phyloP scores from a whole-genome alignment of 2,113 vertebrate genomes.

The Chlorodrepanis virens region DNA sequence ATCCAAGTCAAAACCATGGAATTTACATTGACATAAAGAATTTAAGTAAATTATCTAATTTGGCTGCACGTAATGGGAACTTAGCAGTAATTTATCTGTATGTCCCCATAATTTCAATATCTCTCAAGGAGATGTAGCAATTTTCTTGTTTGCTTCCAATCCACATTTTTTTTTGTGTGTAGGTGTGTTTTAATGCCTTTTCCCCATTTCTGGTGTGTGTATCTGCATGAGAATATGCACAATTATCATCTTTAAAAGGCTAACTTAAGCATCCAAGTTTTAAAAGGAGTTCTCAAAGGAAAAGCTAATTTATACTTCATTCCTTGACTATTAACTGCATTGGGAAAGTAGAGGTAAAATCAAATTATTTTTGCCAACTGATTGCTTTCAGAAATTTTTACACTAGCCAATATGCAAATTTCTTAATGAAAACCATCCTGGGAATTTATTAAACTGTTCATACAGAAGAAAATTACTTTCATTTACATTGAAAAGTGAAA shows the following conservation, averaged over 20 bases:
- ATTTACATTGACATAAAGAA: neutral
- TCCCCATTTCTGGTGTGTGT: neutral
- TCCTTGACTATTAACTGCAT: conserved; percentile 44
- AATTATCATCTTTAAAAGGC: conserved; percentile 48
- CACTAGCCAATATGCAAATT: conserved; percentile 64
- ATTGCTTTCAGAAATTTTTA: conserved; percentile 51
- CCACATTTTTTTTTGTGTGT: neutral
- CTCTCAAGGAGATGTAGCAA: neutral
- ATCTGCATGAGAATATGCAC: conserved; percentile 49
- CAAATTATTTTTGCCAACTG: conserved; percentile 51
- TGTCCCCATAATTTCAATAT: neutral
- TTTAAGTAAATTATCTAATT: neutral
- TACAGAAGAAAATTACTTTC: conserved; percentile 38
- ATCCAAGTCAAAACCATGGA: neutral
- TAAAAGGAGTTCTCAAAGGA: conserved; percentile 53
- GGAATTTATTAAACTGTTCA: conserved; percentile 54
- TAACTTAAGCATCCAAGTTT: conserved; percentile 40
- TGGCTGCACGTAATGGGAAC: neutral
- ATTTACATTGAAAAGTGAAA: conserved; percentile 63
- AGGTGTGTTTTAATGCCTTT: conserved; percentile 58
- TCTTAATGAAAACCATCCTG: conserved; percentile 59
- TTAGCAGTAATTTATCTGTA: neutral
- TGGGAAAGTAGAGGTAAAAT: conserved; percentile 45
- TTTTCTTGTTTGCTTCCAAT: conserved; percentile 51
- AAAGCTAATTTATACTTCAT: conserved; percentile 53